Evolutionary conservation across 1,140 invertebrate species (phyloP).

Genomic region (Drosophila virilis): DNA sequence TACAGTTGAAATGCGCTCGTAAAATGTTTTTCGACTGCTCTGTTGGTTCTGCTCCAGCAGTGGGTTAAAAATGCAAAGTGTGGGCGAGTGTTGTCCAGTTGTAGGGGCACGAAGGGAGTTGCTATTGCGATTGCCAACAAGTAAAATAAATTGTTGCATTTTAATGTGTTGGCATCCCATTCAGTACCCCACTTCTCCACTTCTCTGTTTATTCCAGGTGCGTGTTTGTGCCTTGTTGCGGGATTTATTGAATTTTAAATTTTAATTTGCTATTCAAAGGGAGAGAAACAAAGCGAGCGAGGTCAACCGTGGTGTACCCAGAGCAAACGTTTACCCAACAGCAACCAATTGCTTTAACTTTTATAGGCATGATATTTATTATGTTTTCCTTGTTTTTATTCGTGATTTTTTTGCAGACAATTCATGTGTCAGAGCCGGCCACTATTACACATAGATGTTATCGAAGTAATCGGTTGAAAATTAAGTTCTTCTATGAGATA

Average conservation of each 20-base stretch:
- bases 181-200: neutral
- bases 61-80: slow-evolving; percentile 39
- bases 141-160: slow-evolving; percentile 83
- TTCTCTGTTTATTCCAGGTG: slow-evolving; percentile 50
- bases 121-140: slow-evolving; percentile 59
- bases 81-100: slow-evolving; percentile 13
- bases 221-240: slow-evolving; percentile 37
- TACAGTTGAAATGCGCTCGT: slow-evolving; percentile 81
- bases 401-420: neutral
- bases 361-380: slow-evolving; percentile 6
- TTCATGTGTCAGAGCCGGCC: neutral
- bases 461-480: no score
- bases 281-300: neutral
- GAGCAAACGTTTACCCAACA: slow-evolving; percentile 12
- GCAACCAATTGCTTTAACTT: slow-evolving; percentile 13
- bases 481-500: no score
- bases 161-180: slow-evolving; percentile 58
- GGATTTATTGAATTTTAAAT: slow-evolving; percentile 81
- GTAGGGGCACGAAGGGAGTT: neutral
- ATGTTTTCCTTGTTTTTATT: neutral
- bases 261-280: slow-evolving; percentile 74
- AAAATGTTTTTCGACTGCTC: slow-evolving; percentile 70
- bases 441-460: no score
- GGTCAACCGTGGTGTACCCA: neutral
- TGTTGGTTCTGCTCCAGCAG: slow-evolving; percentile 24